phyloP scores from a whole-genome alignment of 2,113 vertebrate genomes.

The Brachirus orientalis region DNA sequence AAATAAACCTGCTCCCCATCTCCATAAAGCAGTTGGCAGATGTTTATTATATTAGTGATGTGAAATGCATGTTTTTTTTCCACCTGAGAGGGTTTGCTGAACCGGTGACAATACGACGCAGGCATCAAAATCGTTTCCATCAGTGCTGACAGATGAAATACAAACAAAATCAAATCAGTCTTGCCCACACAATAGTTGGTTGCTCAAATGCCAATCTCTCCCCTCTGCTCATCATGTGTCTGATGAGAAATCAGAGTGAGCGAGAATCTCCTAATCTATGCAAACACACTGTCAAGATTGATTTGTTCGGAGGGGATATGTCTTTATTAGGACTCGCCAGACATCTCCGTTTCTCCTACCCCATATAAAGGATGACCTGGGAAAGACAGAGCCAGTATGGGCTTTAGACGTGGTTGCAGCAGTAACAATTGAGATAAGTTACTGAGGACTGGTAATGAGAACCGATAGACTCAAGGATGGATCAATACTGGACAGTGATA shows the following conservation, averaged over 20 bases:
- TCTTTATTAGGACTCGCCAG: constrained; percentile 78
- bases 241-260: constrained; percentile 77
- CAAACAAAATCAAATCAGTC: constrained; percentile 80
- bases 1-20: constrained; percentile 58
- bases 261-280: constrained; percentile 78
- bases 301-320: constrained; percentile 76
- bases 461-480: constrained; percentile 74
- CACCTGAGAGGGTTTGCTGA: constrained; percentile 74
- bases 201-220: constrained; percentile 77
- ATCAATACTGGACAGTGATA: constrained; percentile 78
- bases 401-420: constrained; percentile 59
- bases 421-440: constrained; percentile 79
- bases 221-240: constrained; percentile 68
- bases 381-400: constrained; percentile 37
- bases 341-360: constrained; percentile 45
- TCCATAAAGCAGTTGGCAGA: constrained; percentile 57
- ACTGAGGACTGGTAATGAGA: constrained; percentile 80
- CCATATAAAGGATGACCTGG: constrained; percentile 54
- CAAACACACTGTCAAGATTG: constrained; percentile 82
- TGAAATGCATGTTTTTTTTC: constrained; percentile 76
- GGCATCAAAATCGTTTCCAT: constrained; percentile 75
- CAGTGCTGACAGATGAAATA: constrained; percentile 76
- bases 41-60: constrained; percentile 76
- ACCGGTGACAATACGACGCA: constrained; percentile 55
- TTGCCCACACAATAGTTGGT: constrained; percentile 57